phyloP scores from a whole-genome alignment of 2,797 vertebrate genomes.

The Mus caroli region DNA sequence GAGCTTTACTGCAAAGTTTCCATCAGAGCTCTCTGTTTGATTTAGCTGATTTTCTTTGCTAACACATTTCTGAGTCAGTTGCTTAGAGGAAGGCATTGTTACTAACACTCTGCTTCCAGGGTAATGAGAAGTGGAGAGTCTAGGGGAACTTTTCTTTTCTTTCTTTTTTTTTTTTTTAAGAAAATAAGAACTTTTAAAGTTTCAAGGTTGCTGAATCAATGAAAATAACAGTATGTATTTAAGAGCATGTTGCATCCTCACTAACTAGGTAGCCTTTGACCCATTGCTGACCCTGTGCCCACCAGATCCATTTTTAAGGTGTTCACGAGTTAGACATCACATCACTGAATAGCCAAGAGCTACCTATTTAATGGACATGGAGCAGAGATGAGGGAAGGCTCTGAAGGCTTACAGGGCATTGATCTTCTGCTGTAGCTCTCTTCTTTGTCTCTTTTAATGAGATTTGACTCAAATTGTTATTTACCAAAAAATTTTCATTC shows the following conservation, averaged over 20 bases:
- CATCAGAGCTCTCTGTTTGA: conserved; percentile 12
- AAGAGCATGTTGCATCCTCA: neutral
- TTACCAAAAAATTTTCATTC: neutral
- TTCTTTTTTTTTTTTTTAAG: too few relatives aligned
- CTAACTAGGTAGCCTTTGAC: neutral
- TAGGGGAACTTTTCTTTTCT: too few relatives aligned
- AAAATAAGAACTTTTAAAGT: neutral
- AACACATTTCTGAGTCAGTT: conserved; percentile 54
- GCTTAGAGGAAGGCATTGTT: neutral
- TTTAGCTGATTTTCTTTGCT: conserved; percentile 60
- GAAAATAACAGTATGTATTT: neutral
- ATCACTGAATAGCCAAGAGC: neutral
- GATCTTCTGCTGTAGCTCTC: neutral
- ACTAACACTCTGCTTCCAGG: neutral
- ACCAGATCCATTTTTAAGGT: neutral
- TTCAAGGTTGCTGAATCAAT: neutral
- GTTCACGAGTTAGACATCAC: neutral
- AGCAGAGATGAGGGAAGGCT: neutral
- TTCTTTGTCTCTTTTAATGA: neutral
- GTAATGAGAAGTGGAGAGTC: neutral
- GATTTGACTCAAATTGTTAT: neutral
- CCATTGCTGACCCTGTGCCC: neutral
- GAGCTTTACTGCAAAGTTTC: conserved; percentile 36
- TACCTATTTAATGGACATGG: neutral
- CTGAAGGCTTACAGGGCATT: neutral